Base-by-base conservation (phyloP, 1,140 invertebrate species). In the Lasioglossum albipes region DNA sequence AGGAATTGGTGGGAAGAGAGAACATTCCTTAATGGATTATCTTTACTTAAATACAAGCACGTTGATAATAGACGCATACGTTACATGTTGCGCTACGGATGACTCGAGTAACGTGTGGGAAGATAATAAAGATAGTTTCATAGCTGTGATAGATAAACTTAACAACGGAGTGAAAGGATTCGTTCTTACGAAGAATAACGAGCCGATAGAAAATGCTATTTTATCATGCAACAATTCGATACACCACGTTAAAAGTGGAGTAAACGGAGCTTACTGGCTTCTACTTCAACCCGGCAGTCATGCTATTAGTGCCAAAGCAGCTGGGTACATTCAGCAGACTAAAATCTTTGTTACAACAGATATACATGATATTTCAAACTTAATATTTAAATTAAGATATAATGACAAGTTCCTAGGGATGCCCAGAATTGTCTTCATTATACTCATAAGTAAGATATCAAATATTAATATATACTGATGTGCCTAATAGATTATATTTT, bases 381-480 rank as follows among this genome's bases (percentile, higher is more conserved):
- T 97, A 1, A 93, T 97, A 75, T 95, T 97, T 61, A 95, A 95
- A 78, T 88, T 97, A 72, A 93, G 94, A 45, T 92, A 92, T 41
- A 95, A 97, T 89, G 95, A 95, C 75, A 94, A 91, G 62, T 94
- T 97, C 49, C 91, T 96, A 79, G 97, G 97, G 2, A 92, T 97
- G 92, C 96, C 97, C 0, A 93, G 96, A 54, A 91, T 96, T 12
- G 93, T 96, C 2, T 97, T 97, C 88, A 95, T 97, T 62, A 94
- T 97, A 80, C 87, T 97, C 5, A 92, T 96, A 90, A 91, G 66
- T 76, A 81, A 73, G 80, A 87, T 13, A 22, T 7, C 20, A 20
- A 20, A 75, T 64, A 20, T 36, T 31, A 57, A 59, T 36, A 36
- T 5, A 36, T 5, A 36, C 36, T 36, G 36, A 36, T 5, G 36